phyloP scores from a whole-genome alignment of 2,797 vertebrate species.

The Tenualosa thibaudeaui region DNA sequence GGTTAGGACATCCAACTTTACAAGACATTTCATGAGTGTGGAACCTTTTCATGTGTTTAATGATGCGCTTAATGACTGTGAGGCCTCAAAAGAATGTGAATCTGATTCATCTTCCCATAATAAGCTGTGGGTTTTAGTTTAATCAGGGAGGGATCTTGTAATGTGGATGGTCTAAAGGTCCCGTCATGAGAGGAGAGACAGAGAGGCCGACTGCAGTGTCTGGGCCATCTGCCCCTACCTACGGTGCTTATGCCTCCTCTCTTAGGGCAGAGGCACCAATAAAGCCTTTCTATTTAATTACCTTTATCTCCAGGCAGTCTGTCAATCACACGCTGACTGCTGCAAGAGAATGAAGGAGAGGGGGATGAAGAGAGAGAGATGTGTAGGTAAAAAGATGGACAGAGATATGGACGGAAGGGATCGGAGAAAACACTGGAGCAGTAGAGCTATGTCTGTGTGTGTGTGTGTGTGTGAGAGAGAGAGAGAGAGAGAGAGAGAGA shows the following conservation, averaged over 20 bases:
- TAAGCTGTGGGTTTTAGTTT: too few relatives aligned
- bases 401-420: background rate
- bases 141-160: too few relatives aligned
- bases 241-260: too few relatives aligned
- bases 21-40: background rate
- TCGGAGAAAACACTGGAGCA: background rate
- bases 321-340: background rate
- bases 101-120: background rate
- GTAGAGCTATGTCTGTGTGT: background rate
- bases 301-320: background rate
- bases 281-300: background rate
- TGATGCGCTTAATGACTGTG: background rate
- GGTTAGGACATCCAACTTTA: too few relatives aligned
- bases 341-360: background rate
- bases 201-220: too few relatives aligned
- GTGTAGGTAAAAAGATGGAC: background rate
- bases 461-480: background rate
- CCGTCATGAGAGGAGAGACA: too few relatives aligned
- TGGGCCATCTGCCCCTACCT: too few relatives aligned
- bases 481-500: too few relatives aligned
- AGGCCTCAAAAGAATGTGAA: background rate
- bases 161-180: too few relatives aligned
- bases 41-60: background rate
- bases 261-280: background rate
- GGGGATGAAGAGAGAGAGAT: background rate